Percentiles rank a stretch among this genome's conserved stretches.
Conservation (phyloP, 53 echinoderm and acorn worm species). For the Stichopus horrens region DNA sequence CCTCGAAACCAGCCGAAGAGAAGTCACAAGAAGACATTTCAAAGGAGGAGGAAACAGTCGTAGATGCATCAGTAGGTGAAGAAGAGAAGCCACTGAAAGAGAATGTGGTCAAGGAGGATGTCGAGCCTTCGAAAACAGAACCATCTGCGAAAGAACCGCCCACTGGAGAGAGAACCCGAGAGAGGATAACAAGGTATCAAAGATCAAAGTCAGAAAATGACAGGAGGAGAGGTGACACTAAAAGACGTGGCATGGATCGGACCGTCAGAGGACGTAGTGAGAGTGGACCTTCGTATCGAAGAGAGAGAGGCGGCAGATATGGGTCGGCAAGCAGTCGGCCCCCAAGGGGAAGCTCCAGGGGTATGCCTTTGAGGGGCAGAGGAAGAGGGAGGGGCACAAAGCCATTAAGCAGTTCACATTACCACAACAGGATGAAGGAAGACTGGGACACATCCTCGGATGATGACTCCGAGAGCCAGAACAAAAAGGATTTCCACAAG, state of each 20-base stretch:
- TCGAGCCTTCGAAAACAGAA: conserved; percentile 4
- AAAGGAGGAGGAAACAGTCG: background rate
- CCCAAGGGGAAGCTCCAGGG: conserved; percentile 29
- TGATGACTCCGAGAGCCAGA: conserved; percentile 52
- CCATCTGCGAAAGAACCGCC: conserved; percentile 11
- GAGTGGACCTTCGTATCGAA: conserved; percentile 45
- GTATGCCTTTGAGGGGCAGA: conserved; percentile 55
- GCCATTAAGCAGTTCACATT: conserved; percentile 7
- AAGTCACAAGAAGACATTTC: conserved; percentile 38
- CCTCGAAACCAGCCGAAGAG: conserved; percentile 23
- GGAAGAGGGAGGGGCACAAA: conserved; percentile 80
- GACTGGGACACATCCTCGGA: conserved; percentile 72
- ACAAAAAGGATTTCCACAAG: background rate
- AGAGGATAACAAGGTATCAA: conserved; percentile 48
- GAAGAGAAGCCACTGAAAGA: conserved; percentile 1
- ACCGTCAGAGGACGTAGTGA: conserved; percentile 44
- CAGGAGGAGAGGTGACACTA: conserved; percentile 42
- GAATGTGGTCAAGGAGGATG: background rate
- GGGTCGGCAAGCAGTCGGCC: conserved; percentile 59
- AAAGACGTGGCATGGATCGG: conserved; percentile 49
- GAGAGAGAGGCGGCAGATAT: conserved; percentile 61
- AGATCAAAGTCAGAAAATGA: conserved; percentile 46
- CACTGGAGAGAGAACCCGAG: conserved; percentile 29
- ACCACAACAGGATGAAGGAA: conserved; percentile 28
- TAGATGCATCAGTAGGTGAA: background rate